Evolutionary conservation across 2,113 vertebrate genomes (phyloP).

Genomic region (Periophthalmus modestus): DNA sequence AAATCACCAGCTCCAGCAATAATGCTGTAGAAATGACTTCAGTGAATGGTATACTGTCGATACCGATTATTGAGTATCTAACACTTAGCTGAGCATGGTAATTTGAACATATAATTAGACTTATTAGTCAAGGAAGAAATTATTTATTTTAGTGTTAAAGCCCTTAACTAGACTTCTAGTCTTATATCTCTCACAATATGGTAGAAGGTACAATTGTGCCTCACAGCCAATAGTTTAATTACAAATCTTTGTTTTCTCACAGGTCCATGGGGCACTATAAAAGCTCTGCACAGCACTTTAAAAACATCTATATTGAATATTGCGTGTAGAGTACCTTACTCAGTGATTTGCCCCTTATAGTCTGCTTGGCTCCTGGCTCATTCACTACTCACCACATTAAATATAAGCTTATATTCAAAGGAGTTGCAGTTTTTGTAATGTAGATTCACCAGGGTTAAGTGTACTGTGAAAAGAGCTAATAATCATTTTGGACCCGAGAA

Average conservation of each 20-base stretch:
- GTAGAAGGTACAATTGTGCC: background rate
- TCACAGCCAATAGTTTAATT: background rate
- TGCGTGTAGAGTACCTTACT: background rate
- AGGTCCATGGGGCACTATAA: background rate
- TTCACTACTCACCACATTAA: constrained; percentile 34
- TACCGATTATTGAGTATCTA: background rate
- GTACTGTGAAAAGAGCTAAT: constrained; percentile 69
- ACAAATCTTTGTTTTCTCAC: background rate
- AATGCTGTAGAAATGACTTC: too few relatives aligned
- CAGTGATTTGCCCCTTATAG: background rate
- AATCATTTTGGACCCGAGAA: constrained; percentile 63
- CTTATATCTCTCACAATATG: background rate
- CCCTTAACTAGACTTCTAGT: background rate
- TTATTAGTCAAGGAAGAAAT: background rate
- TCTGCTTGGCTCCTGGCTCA: background rate
- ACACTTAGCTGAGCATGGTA: background rate
- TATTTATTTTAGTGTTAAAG: too few relatives aligned
- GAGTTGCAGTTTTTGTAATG: constrained; percentile 54
- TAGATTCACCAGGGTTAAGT: constrained; percentile 60
- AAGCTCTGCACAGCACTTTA: background rate
- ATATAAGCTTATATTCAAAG: constrained; percentile 31
- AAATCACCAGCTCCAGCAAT: background rate
- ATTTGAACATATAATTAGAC: background rate
- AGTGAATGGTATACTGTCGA: background rate
- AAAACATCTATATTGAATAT: background rate